A percentile compares a stretch with the other conserved stretches of the same genome.
Evolutionary conservation across 1,140 invertebrate species (phyloP).

Genomic region (Heliothis subflexa): DNA sequence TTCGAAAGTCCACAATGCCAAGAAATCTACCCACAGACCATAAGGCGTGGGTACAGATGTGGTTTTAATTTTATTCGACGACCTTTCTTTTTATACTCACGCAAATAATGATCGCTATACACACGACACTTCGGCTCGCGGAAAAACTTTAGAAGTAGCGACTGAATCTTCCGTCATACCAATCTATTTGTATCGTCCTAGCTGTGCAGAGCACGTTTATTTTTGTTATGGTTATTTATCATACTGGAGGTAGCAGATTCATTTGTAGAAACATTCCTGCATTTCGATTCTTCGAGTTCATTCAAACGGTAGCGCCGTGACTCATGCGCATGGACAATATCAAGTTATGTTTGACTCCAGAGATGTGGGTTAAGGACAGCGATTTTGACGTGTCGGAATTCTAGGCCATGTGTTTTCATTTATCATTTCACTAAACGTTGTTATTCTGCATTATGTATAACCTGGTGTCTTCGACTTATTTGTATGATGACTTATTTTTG

Average conservation of each 20-base stretch:
- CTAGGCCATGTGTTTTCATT: conserved; percentile 39
- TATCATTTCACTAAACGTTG: conserved; percentile 36
- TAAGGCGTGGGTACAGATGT: conserved; percentile 17
- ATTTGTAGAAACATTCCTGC: conserved; percentile 49
- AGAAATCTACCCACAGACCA: conserved; percentile 27
- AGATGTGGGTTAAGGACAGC: conserved; percentile 60
- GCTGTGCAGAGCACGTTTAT: conserved; percentile 26
- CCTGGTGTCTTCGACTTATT: conserved; percentile 15
- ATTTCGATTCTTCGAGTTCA: conserved; percentile 71
- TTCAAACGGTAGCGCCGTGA: conserved; percentile 67
- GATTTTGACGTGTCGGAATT: conserved; percentile 34
- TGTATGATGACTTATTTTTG: conserved; percentile 1
- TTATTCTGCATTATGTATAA: conserved; percentile 35
- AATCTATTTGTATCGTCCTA: conserved; percentile 41
- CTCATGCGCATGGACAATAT: conserved; percentile 54
- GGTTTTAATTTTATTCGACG: conserved; percentile 33
- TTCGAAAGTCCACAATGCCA: conserved; percentile 37
- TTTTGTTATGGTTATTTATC: conserved; percentile 39
- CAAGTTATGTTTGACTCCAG: conserved; percentile 46
- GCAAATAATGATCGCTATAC: conserved; percentile 10
- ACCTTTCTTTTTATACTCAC: conserved; percentile 38
- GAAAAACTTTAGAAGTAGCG: neutral
- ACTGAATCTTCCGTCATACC: conserved; percentile 40
- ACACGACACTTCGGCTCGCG: conserved; percentile 29
- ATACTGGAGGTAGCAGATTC: conserved; percentile 11